Base-by-base conservation (phyloP, 1,140 invertebrate species). In the Bombus pyrosoma region DNA sequence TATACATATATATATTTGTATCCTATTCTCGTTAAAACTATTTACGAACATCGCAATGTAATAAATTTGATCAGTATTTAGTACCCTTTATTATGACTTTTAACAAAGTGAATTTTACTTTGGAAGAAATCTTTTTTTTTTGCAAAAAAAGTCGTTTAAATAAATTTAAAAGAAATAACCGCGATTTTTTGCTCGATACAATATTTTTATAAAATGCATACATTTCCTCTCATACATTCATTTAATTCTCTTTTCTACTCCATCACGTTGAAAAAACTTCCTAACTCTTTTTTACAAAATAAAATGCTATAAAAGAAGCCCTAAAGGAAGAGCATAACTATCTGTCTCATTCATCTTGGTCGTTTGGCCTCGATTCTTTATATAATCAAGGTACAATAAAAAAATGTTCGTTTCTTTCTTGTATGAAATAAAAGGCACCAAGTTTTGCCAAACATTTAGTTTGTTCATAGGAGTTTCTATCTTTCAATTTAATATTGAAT, bases 391-490 rank as follows among this genome's bases (percentile, higher is more conserved):
- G 77, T 90, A 78, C 74, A 34, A 69, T 90, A 83, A 86, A 90
- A 86, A 91, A 91, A 90, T 87, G 68, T 85, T 86, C 81, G 47
- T 85, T 59, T 62, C 66, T 71, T 57, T 83, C 77, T 88, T 87
- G 75, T 88, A 88, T 90, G 81, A 88, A 88, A 91, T 88, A 84
- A 90, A 90, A 91, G 90, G 90, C 90, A 91, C 90, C 75, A 79
- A 90, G 87, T 91, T 88, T 83, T 81, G 32, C 74, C 80, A 83
- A 89, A 89, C 83, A 59, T 83, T 76, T 47, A 87, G 83, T 90
- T 88, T 86, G 73, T 82, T 82, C 79, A 34, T 83, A 81, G 68
- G 39, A 88, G 59, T 74, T 73, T 39, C 28, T 62, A 59, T 73
- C 76, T 68, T 71, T 62, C 59, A 76, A 80, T 86, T 82, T 37